Conservation (phyloP, 2,797 vertebrate species). For the Thripadectes ignobilis region DNA sequence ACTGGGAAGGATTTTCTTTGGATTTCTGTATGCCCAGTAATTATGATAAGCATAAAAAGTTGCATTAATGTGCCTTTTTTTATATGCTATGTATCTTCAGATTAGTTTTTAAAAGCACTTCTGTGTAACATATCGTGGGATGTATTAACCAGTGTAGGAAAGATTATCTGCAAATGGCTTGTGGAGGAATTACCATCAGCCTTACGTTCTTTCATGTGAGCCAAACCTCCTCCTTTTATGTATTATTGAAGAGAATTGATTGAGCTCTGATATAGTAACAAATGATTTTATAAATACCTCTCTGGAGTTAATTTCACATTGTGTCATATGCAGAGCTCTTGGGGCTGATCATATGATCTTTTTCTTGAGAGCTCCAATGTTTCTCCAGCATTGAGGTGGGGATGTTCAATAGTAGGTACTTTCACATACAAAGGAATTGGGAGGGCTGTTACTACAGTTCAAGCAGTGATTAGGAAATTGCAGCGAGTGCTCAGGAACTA, state of each 20-base stretch:
- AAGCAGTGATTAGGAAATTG: background rate
- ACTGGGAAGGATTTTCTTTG: background rate
- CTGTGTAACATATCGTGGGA: background rate
- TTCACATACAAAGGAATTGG: background rate
- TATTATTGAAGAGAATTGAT: constrained; percentile 57
- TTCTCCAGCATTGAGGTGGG: fast-evolving
- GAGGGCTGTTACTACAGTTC: background rate
- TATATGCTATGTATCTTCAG: background rate
- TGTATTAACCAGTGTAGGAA: background rate
- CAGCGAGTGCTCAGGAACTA: background rate
- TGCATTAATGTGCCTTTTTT: background rate
- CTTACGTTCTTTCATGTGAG: constrained; percentile 2
- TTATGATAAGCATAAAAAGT: background rate
- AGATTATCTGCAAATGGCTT: constrained; percentile 28
- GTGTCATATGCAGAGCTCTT: background rate
- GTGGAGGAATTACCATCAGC: constrained; percentile 23
- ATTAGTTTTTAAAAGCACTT: constrained; percentile 10
- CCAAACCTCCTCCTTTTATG: constrained; percentile 49
- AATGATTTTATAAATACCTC: constrained; percentile 26
- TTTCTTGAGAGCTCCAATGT: background rate
- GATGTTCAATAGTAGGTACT: background rate
- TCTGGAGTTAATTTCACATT: background rate
- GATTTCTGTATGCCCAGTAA: background rate
- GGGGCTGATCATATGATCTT: background rate
- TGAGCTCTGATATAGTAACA: constrained; percentile 39